Evolutionary conservation across 2,113 vertebrate species (phyloP), one percentile per base, ranked within the genome.

Genomic region (Chlamydotis undulata): DNA sequence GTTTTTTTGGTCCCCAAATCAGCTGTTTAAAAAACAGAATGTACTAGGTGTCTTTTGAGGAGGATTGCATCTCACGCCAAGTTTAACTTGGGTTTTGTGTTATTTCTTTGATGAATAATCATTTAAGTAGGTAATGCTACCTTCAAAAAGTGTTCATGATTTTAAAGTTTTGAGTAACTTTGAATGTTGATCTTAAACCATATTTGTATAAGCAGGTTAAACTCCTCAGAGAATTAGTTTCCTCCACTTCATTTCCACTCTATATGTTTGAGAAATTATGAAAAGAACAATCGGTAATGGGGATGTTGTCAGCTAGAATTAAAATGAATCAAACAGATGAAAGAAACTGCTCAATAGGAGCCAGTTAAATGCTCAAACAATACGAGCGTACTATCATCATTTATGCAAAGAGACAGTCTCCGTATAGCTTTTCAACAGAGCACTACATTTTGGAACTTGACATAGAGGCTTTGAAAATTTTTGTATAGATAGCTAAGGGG

Each of bases 281-380:
- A 96, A 97, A 97, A 96, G 97, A 98, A 95, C 92, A 95, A 90
- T 95, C 94, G 95, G 97, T 97, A 98, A 97, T 93, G 77, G 88
- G 92, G 93, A 97, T 21, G 91, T 90, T 97, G 97, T 98, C 98
- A 98, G 96, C 83, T 97, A 96, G 94, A 97, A 98, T 95, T 96
- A 95, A 97, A 98, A 98, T 98, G 97, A 98, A 98, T 98, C 98
- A 98, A 98, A 96, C 82, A 94, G 96, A 98, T 35, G 97, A 98
- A 94, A 92, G 91, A 92, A 98, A 96, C 95, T 96, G 90, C 95
- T 98, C 98, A 97, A 98, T 98, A 98, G 90, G 79, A 94, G 61
- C 94, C 95, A 97, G 97, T 96, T 98, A 97, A 98, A 98, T 98
- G 98, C 75, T 98, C 93, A 98, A 98, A 98, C 95, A 97, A 98